Base-by-base conservation (phyloP, 2,888 invertebrate species). In the Lamellibrachia satsuma region DNA sequence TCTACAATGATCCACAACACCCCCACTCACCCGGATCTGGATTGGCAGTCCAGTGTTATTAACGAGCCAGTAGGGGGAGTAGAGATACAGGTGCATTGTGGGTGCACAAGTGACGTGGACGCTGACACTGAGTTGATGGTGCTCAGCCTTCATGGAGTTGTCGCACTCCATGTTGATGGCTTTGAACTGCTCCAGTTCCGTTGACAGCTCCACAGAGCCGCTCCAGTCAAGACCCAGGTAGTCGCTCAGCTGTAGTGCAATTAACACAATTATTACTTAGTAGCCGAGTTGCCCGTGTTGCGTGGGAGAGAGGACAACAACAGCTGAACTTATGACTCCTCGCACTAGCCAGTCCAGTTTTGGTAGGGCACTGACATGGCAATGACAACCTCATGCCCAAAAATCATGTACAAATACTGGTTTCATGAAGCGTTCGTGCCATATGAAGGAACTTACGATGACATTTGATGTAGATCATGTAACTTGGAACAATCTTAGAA, bases 151-250 rank as follows among this genome's bases (percentile, higher is more conserved):
- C 2, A 97, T 97, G 93, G 98, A 98, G 94, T 97, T 97, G 90
- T 98, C 98, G 2, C 98, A 97, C 57, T 97, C 97, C 97, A 98
- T 97, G 93, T 97, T 97, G 22, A 98, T 97, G 51, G 97, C 97
- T 94, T 96, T 96, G 95, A 97, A 97, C 94, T 97, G 97, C 90
- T 97, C 97, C 93, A 98, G 96, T 94, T 96, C 98, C 95, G 97
- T 97, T 0, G 97, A 97, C 92, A 98, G 95, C 91, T 97, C 98
- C 92, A 98, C 97, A 92, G 97, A 97, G 0, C 98, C 98, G 3
- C 97, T 97, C 98, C 98, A 98, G 27, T 97, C 97, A 92, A 97
- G 96, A 0, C 97, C 97, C 94, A 98, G 97, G 95, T 98, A 98
- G 93, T 97, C 97, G 93, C 97, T 96, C 22, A 97, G 96, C 97